phyloP scores from a whole-genome alignment of 2,888 invertebrate genomes.

The Mimachlamys varia region DNA sequence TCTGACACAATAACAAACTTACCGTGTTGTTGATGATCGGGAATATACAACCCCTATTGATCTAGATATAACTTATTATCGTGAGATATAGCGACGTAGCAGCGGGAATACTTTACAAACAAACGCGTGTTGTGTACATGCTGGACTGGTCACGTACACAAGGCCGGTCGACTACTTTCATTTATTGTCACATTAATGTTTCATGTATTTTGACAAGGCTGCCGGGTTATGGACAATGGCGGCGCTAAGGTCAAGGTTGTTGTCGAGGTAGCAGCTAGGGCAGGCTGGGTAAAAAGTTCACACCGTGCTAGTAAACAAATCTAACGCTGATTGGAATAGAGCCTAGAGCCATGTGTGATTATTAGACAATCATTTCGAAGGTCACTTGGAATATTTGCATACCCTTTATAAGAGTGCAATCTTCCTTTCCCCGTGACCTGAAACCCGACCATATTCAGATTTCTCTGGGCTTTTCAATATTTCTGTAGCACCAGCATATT shows the following conservation, averaged over 20 bases:
- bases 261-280: not conserved
- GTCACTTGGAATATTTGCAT: not conserved
- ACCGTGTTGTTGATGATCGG: not conserved
- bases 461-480: too few species aligned
- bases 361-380: not conserved
- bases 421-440: too few species aligned
- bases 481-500: too few species aligned
- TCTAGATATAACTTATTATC: not conserved
- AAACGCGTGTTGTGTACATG: not conserved
- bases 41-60: not conserved
- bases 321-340: not conserved
- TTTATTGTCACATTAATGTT: conserved; percentile 23
- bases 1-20: not conserved
- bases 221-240: not conserved
- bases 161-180: not conserved
- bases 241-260: not conserved
- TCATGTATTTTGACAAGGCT: not conserved
- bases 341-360: too few species aligned
- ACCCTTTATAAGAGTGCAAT: too few species aligned
- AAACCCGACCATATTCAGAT: too few species aligned
- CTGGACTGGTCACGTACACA: not conserved
- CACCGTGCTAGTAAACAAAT: not conserved
- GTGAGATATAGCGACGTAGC: not conserved
- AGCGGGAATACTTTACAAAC: not conserved
- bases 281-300: not conserved